Evolutionary conservation across 2,797 vertebrate species (phyloP), one percentile per base, ranked within the genome.

Genomic region (Microcaecilia unicolor): DNA sequence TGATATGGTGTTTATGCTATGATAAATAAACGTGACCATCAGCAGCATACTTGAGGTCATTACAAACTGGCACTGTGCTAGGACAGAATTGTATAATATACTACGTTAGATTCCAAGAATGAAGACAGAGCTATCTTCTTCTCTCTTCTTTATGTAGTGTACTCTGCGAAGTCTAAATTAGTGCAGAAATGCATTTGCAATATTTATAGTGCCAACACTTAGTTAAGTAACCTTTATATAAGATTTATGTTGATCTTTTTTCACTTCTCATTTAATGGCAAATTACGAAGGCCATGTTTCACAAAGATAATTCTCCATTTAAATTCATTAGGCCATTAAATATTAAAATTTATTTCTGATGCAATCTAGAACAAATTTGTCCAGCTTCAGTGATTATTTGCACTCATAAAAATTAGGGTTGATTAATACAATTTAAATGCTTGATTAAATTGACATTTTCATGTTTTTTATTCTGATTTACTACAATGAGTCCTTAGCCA

Each of bases 361-460:
- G 67, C 71, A 74, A 80, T 80, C 25, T 64, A 64, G 56, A 73
- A 65, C 59, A 81, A 85, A 79, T 84, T 77, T 79, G 75, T 76
- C 78, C 61, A 67, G 62, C 78, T 81, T 83, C 75, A 76, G 67
- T 62, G 63, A 79, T 81, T 82, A 80, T 71, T 70, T 82, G 73
- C 77, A 63, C 67, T 82, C 80, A 84, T 76, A 78, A 84, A 84
- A 78, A 83, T 82, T 81, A 81, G 78, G 70, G 71, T 76, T 77
- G 58, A 78, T 76, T 78, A 84, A 76, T 83, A 80, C 74, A 81
- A 82, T 81, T 70, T 77, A 72, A 80, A 83, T 74, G 75, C 71
- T 84, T 84, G 67, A 83, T 80, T 81, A 78, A 71, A 67, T 42
- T 78, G 71, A 78, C 72, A 76, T 74, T 80, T 78, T 76, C 61